These are phyloP conservation scores for Dipodomys spectabilis DNA, from an alignment of 2,113 vertebrate species.

Conservation along the genomic window DNA sequence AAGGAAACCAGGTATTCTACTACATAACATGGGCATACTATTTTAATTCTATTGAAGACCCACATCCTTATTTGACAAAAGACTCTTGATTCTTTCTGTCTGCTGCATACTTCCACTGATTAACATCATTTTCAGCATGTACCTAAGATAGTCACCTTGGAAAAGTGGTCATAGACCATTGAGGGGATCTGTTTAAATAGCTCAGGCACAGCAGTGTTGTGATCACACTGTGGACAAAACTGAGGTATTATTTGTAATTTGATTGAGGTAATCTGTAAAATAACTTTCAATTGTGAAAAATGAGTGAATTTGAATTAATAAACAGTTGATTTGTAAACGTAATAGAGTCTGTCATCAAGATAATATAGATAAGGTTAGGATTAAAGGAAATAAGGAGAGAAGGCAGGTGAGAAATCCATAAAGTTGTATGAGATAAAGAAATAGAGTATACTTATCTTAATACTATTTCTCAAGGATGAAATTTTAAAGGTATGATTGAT, in stretches of 20 bases:
- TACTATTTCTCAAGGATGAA: neutral
- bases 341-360: neutral
- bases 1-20: neutral
- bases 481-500: neutral
- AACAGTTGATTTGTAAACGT: neutral
- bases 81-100: neutral
- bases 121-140: neutral
- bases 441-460: neutral
- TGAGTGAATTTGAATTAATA: neutral
- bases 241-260: neutral
- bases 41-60: neutral
- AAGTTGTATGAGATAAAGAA: neutral
- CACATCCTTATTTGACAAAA: neutral
- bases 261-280: neutral
- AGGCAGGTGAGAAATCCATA: too few species aligned
- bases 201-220: neutral
- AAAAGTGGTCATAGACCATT: neutral
- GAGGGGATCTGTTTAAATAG: neutral
- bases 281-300: neutral
- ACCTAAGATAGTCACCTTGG: neutral
- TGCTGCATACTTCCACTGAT: neutral
- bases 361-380: neutral
- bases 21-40: neutral
- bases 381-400: neutral
- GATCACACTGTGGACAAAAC: neutral